A percentile compares a stretch with the other conserved stretches of the same genome.
phyloP scores from a whole-genome alignment of 2,113 vertebrate genomes.

The Tinamus guttatus region DNA sequence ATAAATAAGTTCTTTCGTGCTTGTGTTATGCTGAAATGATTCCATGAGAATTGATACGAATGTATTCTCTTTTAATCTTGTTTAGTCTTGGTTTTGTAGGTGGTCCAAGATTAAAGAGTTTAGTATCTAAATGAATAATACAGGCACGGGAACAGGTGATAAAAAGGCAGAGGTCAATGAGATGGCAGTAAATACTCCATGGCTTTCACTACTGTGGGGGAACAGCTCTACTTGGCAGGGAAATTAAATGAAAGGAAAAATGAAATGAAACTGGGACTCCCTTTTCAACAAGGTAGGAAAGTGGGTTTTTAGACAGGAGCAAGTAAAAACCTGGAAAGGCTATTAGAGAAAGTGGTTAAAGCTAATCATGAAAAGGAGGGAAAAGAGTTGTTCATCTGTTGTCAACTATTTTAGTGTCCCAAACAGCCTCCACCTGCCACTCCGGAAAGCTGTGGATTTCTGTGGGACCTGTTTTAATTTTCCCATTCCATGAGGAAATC shows the following conservation, averaged over 20 bases:
- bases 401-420: background rate
- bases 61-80: background rate
- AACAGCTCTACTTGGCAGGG: too few species aligned
- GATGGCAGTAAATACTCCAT: background rate
- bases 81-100: background rate
- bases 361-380: background rate
- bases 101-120: background rate
- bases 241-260: too few species aligned
- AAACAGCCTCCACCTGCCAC: background rate
- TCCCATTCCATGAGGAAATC: background rate
- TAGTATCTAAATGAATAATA: background rate
- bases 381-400: background rate
- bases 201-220: background rate
- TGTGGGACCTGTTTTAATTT: background rate
- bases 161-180: background rate
- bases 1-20: background rate
- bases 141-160: background rate
- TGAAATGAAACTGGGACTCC: background rate
- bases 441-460: background rate
- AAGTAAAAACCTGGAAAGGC: background rate
- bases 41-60: rapidly evolving
- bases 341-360: background rate
- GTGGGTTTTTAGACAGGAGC: background rate
- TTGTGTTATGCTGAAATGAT: background rate
- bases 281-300: background rate